Evolutionary conservation across 30 jellyfish, hydroid and myxozoan species (phyloP).

Genomic region (Pelagia noctiluca): DNA sequence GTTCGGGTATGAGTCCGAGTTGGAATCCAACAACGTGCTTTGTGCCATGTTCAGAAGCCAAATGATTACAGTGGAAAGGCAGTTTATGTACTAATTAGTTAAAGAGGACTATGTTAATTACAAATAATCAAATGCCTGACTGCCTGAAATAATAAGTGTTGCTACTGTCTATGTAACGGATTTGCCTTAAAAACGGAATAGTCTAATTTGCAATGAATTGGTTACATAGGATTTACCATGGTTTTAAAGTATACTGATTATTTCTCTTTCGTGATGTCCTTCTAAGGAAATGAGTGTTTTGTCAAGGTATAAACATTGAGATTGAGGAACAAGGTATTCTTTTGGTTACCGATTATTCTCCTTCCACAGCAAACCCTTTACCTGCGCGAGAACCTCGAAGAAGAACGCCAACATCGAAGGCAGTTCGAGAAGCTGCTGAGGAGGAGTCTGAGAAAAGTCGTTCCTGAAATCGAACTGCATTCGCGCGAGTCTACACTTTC

Average conservation of each 20-base stretch:
- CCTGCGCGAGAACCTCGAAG: slow-evolving; percentile 93
- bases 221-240: neutral
- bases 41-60: too few species aligned
- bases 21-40: too few species aligned
- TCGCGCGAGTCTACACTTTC: slow-evolving; percentile 66
- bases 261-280: neutral
- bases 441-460: slow-evolving; percentile 71
- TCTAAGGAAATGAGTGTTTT: neutral
- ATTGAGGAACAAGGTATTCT: neutral
- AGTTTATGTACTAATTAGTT: too few species aligned
- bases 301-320: neutral
- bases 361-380: slow-evolving; percentile 87
- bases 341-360: neutral
- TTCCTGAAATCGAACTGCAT: slow-evolving; percentile 80
- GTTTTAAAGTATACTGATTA: neutral
- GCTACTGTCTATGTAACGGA: too few species aligned
- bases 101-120: too few species aligned
- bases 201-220: neutral
- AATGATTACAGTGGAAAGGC: too few species aligned
- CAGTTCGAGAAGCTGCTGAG: slow-evolving; percentile 81
- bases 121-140: too few species aligned
- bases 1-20: too few species aligned
- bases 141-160: too few species aligned
- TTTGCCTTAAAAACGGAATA: too few species aligned
- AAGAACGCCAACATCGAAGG: slow-evolving; percentile 89